A percentile compares a stretch with the other conserved stretches of the same genome.
phyloP scores from a whole-genome alignment of 2,797 vertebrate species.

The Anableps anableps region DNA sequence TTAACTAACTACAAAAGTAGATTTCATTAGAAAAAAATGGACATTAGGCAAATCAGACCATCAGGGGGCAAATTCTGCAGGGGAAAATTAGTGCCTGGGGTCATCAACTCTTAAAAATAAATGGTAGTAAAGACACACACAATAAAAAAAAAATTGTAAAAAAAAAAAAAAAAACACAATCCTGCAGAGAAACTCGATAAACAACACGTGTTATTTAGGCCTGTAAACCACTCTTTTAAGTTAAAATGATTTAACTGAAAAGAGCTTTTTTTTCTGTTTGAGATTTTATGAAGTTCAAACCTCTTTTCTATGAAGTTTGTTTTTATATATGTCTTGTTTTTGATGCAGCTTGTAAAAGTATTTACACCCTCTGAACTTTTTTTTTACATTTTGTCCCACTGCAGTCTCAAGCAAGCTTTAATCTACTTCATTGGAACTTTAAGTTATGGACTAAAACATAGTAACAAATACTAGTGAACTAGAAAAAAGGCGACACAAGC shows the following conservation, averaged over 20 bases:
- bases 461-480: not conserved
- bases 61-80: not conserved
- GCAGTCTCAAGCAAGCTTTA: not conserved
- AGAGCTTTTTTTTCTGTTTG: no score
- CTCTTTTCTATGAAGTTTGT: not conserved
- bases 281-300: not conserved
- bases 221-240: not conserved
- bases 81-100: not conserved
- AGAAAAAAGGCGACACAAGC: not conserved
- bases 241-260: not conserved
- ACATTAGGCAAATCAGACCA: constrained; percentile 6
- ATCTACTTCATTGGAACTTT: not conserved
- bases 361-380: not conserved
- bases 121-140: not conserved
- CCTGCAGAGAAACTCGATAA: not conserved
- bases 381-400: not conserved
- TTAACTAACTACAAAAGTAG: constrained; percentile 18
- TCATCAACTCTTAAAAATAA: not conserved
- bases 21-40: constrained; percentile 22
- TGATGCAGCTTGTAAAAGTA: not conserved
- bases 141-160: not conserved
- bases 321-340: not conserved
- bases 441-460: not conserved
- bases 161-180: not conserved
- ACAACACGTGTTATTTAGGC: not conserved